Conservation (phyloP, 2,113 vertebrate species). For the Ellobius talpinus region DNA sequence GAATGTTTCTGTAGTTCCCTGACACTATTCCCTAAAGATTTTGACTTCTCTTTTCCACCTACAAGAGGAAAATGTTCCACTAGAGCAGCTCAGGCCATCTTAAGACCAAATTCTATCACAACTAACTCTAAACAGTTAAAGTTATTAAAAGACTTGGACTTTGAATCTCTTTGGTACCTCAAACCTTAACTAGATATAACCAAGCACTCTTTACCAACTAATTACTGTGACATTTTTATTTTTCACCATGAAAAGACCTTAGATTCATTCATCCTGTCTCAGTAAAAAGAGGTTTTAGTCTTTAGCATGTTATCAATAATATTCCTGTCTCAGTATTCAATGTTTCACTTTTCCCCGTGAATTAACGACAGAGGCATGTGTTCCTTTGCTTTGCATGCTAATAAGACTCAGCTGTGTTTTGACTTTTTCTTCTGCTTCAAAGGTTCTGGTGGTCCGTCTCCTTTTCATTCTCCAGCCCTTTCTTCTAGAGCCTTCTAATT, state of each 20-base stretch:
- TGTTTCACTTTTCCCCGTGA: background rate
- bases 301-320: background rate
- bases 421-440: background rate
- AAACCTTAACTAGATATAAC: background rate
- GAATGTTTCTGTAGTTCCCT: background rate
- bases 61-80: background rate
- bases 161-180: background rate
- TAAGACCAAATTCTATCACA: background rate
- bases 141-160: background rate
- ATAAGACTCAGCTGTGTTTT: background rate
- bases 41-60: background rate
- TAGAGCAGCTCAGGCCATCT: background rate
- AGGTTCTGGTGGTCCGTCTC: background rate
- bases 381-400: background rate
- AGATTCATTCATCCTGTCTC: background rate
- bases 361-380: background rate
- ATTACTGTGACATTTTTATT: background rate
- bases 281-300: background rate
- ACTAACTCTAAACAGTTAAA: background rate
- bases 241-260: background rate
- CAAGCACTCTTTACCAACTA: background rate
- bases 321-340: background rate
- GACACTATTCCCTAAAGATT: background rate
- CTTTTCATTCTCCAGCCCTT: background rate
- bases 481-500: background rate